Evolutionary conservation across 2,113 vertebrate species (phyloP).

Genomic region (Tylochromis polylepis): DNA sequence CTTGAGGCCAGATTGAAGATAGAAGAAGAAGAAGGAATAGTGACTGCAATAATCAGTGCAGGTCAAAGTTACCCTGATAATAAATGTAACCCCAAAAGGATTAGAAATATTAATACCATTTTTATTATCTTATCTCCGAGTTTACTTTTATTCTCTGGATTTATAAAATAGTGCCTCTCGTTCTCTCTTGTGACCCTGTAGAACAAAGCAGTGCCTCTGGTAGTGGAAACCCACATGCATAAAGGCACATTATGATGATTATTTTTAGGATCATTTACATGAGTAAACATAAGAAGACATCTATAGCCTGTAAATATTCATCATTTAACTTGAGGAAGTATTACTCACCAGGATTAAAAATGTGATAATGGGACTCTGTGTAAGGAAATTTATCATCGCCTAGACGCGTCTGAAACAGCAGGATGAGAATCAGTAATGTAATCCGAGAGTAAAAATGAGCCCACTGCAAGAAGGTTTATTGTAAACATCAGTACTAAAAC

Average conservation of each 20-base stretch:
- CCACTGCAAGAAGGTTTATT: not conserved
- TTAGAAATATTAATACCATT: not conserved
- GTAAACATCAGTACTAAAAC: not conserved
- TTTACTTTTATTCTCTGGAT: not conserved
- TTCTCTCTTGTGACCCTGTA: not conserved
- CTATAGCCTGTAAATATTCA: not conserved
- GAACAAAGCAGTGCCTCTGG: not conserved
- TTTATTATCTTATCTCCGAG: not conserved
- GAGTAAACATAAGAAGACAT: constrained; percentile 5
- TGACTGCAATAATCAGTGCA: not conserved
- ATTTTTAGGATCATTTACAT: not conserved
- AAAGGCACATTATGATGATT: not conserved
- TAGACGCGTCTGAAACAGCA: not conserved
- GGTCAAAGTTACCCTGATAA: not conserved
- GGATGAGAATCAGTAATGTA: not conserved
- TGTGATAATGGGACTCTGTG: not conserved
- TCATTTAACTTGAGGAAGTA: not conserved
- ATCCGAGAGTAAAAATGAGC: not conserved
- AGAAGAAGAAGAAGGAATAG: not conserved
- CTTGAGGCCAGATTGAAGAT: not conserved
- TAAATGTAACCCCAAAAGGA: not conserved
- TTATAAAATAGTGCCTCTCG: not conserved
- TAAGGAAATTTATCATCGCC: not conserved
- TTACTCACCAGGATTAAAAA: not conserved
- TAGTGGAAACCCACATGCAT: not conserved